Evolutionary conservation across 2,797 vertebrate genomes (phyloP), one percentile per base, ranked within the genome.

Genomic region (Muscicapa comitata): DNA sequence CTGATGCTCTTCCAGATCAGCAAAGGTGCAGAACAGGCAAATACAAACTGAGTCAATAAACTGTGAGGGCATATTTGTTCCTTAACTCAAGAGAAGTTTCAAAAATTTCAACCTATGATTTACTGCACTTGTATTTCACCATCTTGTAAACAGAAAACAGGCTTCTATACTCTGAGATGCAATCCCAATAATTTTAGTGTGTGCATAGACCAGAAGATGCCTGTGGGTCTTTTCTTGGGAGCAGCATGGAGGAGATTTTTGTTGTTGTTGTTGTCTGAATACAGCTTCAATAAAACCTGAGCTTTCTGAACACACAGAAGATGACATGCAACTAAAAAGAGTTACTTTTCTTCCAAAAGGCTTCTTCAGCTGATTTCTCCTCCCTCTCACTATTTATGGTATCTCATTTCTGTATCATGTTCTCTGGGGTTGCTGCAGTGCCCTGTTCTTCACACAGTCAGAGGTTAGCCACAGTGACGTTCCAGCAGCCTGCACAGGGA

Each of bases 401-500:
- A 59, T 57, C n/a, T n/a, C 11, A 2, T 63, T 66, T 28, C 47
- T 29, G 58, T 77, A 5, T 61, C 35, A 13, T 37, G 2, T 74
- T 87, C 66, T 71, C 77, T 90, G 95, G 67, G 85, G 74, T 86
- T 92, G 74, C 87, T 79, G 86, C 55, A 50, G 48, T 58, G 62
- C 59, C 87, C 77, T 28, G 79, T 91, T 80, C 90, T 90, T 91
- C 81, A 68, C 57, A 50, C 40, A 76, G 29, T 43, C 58, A 62
- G 77, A 87, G 80, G 85, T 92, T 87, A 89, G 55, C 82, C 91
- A 86, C 79, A 80, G 37, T 38, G 73, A 92, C 1, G 1, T 59
- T 83, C 71, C 59, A 73, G 71, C 65, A 93, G 78, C 70, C 85
- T 93, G 87, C 70, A 80, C 0, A 0, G 47, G 45, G 42, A 73